Percentiles rank a stretch among this genome's conserved stretches.
These are phyloP conservation scores for Palythoa heliodiscus DNA, from an alignment of 92 coral and sea anemone species.

Conservation along the genomic window DNA sequence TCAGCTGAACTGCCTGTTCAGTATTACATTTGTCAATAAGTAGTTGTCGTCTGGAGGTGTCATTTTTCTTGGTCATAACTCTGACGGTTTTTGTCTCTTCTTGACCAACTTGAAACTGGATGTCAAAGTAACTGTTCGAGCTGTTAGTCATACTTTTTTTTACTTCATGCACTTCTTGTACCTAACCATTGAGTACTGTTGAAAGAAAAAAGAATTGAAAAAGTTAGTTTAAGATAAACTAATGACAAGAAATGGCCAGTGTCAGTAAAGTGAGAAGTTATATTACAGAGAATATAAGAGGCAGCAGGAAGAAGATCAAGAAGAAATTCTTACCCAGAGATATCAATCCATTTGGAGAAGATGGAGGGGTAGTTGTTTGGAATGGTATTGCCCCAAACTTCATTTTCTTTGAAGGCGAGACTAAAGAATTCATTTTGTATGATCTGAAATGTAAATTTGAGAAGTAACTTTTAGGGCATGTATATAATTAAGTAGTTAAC, in stretches of 20 bases:
- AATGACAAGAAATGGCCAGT: background rate
- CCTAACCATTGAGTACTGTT: slow-evolving; percentile 16
- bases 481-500: background rate
- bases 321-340: background rate
- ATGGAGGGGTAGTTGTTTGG: slow-evolving; percentile 25
- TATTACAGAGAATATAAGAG: background rate
- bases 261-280: background rate
- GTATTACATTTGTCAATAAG: slow-evolving; percentile 9
- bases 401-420: slow-evolving; percentile 28
- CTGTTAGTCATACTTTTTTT: background rate
- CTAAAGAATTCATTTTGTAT: slow-evolving; percentile 25
- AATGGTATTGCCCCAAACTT: slow-evolving; percentile 20
- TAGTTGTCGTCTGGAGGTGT: slow-evolving; percentile 13
- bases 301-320: background rate
- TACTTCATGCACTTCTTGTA: background rate
- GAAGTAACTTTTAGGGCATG: background rate
- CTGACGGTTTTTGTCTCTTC: background rate
- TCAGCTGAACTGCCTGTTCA: slow-evolving; percentile 31
- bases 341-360: slow-evolving; percentile 35
- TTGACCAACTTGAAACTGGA: slow-evolving; percentile 1
- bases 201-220: background rate
- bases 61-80: background rate
- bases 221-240: background rate
- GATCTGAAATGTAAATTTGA: background rate
- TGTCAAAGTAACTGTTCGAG: slow-evolving; percentile 15